These are phyloP conservation scores for Brienomyrus longianalis DNA, from an alignment of 2,113 vertebrate species.

Conservation along the genomic window DNA sequence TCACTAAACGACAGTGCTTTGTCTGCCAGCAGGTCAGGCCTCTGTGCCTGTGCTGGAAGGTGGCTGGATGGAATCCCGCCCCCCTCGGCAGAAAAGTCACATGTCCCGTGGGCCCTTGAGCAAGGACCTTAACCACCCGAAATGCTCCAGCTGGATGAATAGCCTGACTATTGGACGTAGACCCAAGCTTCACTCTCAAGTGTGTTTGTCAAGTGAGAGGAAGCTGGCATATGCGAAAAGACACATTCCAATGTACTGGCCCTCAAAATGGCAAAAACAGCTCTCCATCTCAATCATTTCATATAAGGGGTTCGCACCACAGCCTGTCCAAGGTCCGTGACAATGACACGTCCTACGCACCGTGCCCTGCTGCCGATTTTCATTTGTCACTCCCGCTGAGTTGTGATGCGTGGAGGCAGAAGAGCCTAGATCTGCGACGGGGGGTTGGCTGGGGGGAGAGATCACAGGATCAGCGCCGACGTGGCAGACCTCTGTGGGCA, in stretches of 20 bases:
- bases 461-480: constrained; percentile 5
- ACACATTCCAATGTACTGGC: background rate
- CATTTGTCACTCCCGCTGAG: constrained; percentile 60
- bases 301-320: background rate
- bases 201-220: background rate
- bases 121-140: background rate
- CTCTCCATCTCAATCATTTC: background rate
- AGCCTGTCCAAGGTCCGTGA: background rate
- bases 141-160: background rate
- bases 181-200: background rate
- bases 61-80: background rate
- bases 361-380: constrained; percentile 59
- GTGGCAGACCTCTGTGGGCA: background rate
- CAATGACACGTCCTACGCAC: constrained; percentile 46
- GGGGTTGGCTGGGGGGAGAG: constrained; percentile 47
- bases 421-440: constrained; percentile 48
- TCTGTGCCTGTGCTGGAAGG: background rate
- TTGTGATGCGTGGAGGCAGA: constrained; percentile 54
- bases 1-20: background rate
- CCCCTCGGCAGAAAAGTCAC: background rate
- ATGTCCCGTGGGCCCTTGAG: background rate
- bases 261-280: background rate
- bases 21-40: background rate
- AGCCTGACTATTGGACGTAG: background rate
- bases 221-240: background rate